Conservation (phyloP, 2,113 vertebrate species). For the Chaetodon auriga region DNA sequence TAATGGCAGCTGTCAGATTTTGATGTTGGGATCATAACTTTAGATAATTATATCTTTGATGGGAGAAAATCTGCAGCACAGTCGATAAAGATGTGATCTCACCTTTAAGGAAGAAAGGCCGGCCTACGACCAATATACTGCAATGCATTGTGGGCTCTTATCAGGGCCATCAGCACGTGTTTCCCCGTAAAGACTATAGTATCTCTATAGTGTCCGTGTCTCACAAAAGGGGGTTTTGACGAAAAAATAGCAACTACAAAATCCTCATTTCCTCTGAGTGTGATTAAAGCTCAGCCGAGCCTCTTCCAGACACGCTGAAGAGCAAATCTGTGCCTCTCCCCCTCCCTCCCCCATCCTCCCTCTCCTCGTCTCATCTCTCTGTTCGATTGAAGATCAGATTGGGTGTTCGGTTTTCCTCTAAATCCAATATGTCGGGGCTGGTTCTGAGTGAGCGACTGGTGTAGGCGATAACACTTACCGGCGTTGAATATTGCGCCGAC, state of each 20-base stretch:
- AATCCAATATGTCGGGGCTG: conserved; percentile 83
- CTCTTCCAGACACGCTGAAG: conserved; percentile 65
- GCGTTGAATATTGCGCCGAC: conserved; percentile 96
- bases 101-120: not conserved
- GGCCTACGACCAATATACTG: not conserved
- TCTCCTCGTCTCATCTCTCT: conserved; percentile 63
- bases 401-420: conserved; percentile 74
- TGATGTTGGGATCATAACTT: not conserved
- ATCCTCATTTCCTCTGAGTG: conserved; percentile 75
- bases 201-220: conserved; percentile 31
- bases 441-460: conserved; percentile 78
- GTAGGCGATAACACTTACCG: conserved; percentile 90
- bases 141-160: conserved; percentile 14
- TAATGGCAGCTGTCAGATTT: not conserved
- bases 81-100: conserved; percentile 2
- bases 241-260: conserved; percentile 56
- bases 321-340: conserved; percentile 61
- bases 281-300: conserved; percentile 77
- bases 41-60: not conserved
- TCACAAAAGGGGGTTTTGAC: conserved; percentile 42
- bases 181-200: conserved; percentile 42
- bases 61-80: not conserved
- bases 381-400: conserved; percentile 82
- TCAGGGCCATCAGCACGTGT: conserved; percentile 8
- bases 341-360: conserved; percentile 20